Base-by-base conservation (phyloP, 2,888 invertebrate species). In the Synanthedon formicaeformis region DNA sequence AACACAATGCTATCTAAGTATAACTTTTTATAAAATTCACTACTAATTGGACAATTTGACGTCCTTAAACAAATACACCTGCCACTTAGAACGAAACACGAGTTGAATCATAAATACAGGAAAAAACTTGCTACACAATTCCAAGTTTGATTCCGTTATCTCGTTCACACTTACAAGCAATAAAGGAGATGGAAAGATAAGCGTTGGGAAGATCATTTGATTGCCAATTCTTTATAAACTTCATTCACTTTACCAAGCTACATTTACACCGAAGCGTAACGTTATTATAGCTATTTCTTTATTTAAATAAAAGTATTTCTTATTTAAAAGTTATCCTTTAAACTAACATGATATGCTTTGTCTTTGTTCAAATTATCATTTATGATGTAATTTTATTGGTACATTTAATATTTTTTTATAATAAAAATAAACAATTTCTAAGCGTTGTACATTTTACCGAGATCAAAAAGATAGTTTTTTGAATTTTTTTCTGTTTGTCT, bases 41-140 rank as follows among this genome's bases (percentile, higher is more conserved):
- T 50, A 65, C 67, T 75, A 78, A 78, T 78, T 75, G 78, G 71
- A 67, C 69, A 66, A 73, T 75, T 69, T 71, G 61, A 67, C 61
- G 60, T 56, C 54, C 56, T 62, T 72, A 69, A 72, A 71, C 69
- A 78, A 78, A 78, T 66, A 75, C 80, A 81, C 78, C 80, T 81
- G 80, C 67, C 60, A 55, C 51, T 55, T 53, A 58, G 57, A 56
- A 57, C 54, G 52, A 16, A 18, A 62, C 76, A 77, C 72, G 75
- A 78, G 75, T 75, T 12, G 52, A 27, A 40, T 40, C 40, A 41
- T 50, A 40, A 51, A 40, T 50, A 16, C 48, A 23, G 10, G 40
- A 51, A 51, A 51, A 51, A 48, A 48, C 51, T 16, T 50, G 50
- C 48, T 48, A 34, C 34, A 40, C 45, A 51, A 50, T 51, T 51